Conservation (phyloP, 2,888 invertebrate species). For the Nipponacmea schrenckii region DNA sequence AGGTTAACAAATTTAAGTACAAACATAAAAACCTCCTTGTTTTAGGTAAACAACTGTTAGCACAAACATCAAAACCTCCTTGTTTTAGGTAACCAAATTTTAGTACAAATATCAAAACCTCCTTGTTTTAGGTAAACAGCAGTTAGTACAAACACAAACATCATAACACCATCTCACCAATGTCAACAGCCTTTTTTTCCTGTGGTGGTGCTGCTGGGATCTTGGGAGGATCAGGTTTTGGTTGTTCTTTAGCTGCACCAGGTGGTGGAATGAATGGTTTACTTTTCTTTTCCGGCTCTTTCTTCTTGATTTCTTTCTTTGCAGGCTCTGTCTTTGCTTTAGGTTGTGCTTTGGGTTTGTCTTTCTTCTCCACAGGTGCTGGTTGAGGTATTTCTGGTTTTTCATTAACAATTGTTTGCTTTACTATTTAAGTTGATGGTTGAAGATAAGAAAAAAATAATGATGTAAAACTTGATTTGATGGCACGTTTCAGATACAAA, state of each 20-base stretch:
- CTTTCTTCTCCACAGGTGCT: not conserved
- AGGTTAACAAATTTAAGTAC: too few relatives aligned
- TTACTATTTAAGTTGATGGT: not conserved
- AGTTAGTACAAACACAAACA: not conserved
- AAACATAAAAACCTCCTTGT: too few relatives aligned
- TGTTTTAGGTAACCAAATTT: too few relatives aligned
- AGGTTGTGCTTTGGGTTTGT: not conserved
- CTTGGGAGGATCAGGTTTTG: conserved; percentile 1
- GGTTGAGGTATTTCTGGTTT: not conserved
- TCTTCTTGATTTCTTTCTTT: conserved; percentile 1
- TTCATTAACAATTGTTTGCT: not conserved
- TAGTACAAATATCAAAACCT: too few relatives aligned
- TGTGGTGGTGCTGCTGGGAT: not conserved
- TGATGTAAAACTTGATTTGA: too few relatives aligned
- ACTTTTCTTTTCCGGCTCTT: not conserved
- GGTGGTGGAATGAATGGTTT: not conserved
- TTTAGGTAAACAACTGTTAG: too few relatives aligned
- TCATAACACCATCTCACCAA: not conserved
- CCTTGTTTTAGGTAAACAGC: not conserved
- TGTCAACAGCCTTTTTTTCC: not conserved
- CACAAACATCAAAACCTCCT: too few relatives aligned
- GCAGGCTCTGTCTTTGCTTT: conserved; percentile 2
- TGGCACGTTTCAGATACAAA: too few relatives aligned
- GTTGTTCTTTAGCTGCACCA: not conserved
- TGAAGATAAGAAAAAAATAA: too few relatives aligned